Evolutionary conservation across 2,797 vertebrate species (phyloP).

Genomic region (Periparus ater): DNA sequence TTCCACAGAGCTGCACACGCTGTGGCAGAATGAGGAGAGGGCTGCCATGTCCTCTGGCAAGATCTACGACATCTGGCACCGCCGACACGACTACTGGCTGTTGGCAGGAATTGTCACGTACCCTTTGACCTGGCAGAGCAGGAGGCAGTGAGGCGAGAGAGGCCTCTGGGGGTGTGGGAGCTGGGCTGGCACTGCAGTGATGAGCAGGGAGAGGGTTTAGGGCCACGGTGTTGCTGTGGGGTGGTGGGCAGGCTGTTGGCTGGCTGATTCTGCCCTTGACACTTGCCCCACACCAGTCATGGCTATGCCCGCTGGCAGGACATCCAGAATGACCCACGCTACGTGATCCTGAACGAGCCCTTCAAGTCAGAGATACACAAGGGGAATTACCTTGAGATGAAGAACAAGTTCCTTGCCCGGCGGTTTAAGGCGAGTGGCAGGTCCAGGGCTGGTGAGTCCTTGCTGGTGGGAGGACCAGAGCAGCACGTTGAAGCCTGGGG

Average conservation of each 20-base stretch:
- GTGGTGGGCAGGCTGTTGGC: neutral
- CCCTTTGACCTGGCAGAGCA: constrained; percentile 72
- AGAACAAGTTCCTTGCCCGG: constrained; percentile 97
- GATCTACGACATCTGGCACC: constrained; percentile 98
- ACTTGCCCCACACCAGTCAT: constrained; percentile 75
- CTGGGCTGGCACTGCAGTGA: neutral
- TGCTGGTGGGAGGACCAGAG: neutral
- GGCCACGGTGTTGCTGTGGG: accelerated
- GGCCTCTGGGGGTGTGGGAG: accelerated
- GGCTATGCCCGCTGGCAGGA: constrained; percentile 99
- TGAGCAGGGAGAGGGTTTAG: neutral
- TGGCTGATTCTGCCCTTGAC: constrained; percentile 75
- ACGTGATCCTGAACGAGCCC: constrained; percentile 94
- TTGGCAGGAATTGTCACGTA: constrained; percentile 98
- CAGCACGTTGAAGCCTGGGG: accelerated
- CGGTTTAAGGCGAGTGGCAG: constrained; percentile 87
- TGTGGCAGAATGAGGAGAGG: constrained; percentile 97
- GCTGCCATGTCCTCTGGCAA: constrained; percentile 93
- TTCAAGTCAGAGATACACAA: constrained; percentile 97
- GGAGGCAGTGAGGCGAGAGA: neutral
- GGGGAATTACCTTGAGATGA: constrained; percentile 98
- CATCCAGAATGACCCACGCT: constrained; percentile 95
- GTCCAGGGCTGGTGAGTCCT: neutral
- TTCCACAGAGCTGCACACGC: constrained; percentile 90
- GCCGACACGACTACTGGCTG: constrained; percentile 98